Conservation (phyloP, 1,140 invertebrate genomes). For the Pseudachorutes palmiensis region DNA sequence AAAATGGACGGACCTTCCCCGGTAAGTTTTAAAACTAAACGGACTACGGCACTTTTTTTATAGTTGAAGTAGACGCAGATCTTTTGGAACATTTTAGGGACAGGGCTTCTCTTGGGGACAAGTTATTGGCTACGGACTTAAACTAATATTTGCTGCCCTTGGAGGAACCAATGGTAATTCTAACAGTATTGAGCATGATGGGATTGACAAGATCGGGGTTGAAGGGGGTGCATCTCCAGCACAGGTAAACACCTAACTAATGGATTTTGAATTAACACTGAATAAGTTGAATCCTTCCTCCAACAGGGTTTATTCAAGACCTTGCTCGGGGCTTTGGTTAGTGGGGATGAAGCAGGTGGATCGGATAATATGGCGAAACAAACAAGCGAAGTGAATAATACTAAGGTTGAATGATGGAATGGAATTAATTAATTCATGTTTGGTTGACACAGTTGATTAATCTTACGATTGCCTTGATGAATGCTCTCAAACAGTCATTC, state of each 20-base stretch:
- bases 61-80: background rate
- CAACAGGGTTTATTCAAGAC: slow-evolving; percentile 83
- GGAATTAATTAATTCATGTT: background rate
- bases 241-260: too few species aligned
- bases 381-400: slow-evolving; percentile 70
- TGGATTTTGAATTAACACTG: too few species aligned
- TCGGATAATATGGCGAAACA: slow-evolving; percentile 84
- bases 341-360: slow-evolving; percentile 77
- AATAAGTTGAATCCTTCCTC: too few species aligned
- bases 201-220: slow-evolving; percentile 77
- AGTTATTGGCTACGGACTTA: slow-evolving; percentile 61
- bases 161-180: slow-evolving; percentile 55
- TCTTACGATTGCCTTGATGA: slow-evolving; percentile 78
- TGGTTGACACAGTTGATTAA: slow-evolving; percentile 66
- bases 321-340: slow-evolving; percentile 75
- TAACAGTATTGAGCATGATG: slow-evolving; percentile 51
- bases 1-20: slow-evolving; percentile 32
- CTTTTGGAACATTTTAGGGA: slow-evolving; percentile 22
- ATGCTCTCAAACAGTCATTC: slow-evolving; percentile 81
- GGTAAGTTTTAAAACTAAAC: slow-evolving; percentile 12
- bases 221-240: slow-evolving; percentile 46
- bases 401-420: background rate
- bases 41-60: too few species aligned
- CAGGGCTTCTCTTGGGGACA: slow-evolving; percentile 41
- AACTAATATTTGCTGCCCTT: slow-evolving; percentile 70